Percentiles rank a stretch among this genome's conserved stretches.
Evolutionary conservation across 2,797 vertebrate genomes (phyloP).

Genomic region (Pipistrellus pipistrellus): DNA sequence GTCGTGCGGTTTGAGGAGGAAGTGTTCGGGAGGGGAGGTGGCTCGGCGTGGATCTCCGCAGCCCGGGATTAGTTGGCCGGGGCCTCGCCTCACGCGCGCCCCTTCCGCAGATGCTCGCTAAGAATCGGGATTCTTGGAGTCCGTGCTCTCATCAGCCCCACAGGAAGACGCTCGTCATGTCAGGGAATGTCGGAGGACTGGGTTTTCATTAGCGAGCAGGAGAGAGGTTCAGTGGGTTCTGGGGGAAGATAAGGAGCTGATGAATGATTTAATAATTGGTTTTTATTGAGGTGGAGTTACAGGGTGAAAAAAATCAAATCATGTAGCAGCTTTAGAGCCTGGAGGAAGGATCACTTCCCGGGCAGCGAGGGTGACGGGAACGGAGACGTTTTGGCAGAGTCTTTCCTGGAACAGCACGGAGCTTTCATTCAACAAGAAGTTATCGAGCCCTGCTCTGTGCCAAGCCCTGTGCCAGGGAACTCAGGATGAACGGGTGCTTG

Average conservation of each 20-base stretch:
- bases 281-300: slow-evolving; percentile 74
- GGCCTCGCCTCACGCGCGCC: slow-evolving; percentile 45
- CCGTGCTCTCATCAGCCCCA: slow-evolving; percentile 54
- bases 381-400: not conserved
- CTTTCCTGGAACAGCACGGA: slow-evolving; percentile 27
- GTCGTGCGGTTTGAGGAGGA: slow-evolving; percentile 42
- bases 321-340: slow-evolving; percentile 33
- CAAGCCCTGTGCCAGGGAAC: not conserved
- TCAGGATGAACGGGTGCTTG: not conserved
- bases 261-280: slow-evolving; percentile 66
- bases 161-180: slow-evolving; percentile 82
- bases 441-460: not conserved
- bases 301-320: slow-evolving; percentile 68
- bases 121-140: not conserved
- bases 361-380: not conserved
- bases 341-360: slow-evolving; percentile 52
- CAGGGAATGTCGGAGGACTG: slow-evolving; percentile 69
- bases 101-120: not conserved
- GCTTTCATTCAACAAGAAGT: not conserved
- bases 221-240: slow-evolving; percentile 72
- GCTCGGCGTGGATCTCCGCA: not conserved
- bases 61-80: not conserved
- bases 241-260: slow-evolving; percentile 37
- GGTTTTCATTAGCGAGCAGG: slow-evolving; percentile 80
- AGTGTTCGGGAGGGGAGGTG: not conserved